Percentiles rank a stretch among this genome's conserved stretches.
phyloP scores from a whole-genome alignment of 2,113 vertebrate species.

The Manacus vitellinus region DNA sequence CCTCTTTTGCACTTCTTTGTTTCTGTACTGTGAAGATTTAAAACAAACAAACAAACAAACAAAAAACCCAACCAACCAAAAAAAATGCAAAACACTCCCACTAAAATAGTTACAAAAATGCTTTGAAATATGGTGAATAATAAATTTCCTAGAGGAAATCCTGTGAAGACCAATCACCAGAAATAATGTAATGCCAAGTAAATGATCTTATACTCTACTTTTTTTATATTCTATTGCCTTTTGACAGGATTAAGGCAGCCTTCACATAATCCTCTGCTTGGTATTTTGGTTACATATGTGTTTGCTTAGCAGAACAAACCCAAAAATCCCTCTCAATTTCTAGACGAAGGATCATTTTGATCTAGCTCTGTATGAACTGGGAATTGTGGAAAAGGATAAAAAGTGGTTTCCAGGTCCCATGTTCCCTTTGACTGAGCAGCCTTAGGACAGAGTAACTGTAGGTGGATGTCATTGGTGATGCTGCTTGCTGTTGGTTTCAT shows the following conservation, averaged over 20 bases:
- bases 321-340: neutral
- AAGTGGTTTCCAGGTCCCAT: accelerated
- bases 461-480: neutral
- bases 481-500: neutral
- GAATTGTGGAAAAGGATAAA: neutral
- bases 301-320: neutral
- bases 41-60: neutral
- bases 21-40: neutral
- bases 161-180: neutral
- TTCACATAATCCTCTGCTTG: neutral
- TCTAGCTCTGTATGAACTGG: neutral
- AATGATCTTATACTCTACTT: neutral
- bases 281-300: neutral
- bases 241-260: neutral
- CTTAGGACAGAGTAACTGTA: neutral
- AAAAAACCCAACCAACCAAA: no score
- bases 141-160: neutral
- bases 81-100: no score
- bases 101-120: neutral
- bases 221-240: neutral
- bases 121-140: neutral
- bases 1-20: neutral
- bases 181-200: neutral
- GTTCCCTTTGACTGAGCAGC: neutral
- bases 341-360: neutral